Base-by-base conservation (phyloP, 2,888 invertebrate species). In the Cephonodes hylas region DNA sequence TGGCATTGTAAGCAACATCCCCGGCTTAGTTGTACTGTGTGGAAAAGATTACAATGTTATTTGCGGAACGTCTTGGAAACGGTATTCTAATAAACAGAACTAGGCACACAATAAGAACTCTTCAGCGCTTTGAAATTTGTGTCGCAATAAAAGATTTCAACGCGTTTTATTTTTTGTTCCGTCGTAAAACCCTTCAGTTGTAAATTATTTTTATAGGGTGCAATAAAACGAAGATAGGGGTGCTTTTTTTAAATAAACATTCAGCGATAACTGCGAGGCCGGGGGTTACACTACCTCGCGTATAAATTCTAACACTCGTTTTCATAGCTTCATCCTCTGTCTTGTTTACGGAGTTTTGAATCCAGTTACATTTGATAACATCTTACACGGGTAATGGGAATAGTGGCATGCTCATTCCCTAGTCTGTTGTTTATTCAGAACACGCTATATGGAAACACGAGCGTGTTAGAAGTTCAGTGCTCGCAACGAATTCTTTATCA, bases 1-100 rank as follows among this genome's bases (percentile, higher is more conserved):
- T 79, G 83, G 80, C 68, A 45, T 60, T 53, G 53, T 65, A 62
- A 60, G 60, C 71, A 63, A 65, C 69, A 63, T 59, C 4, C 27
- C 10, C 27, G 70, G 66, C 63, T 66, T 63, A 73, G 63, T 67
- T 44, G 70, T 74, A 70, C 70, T 73, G 73, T 74, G 75, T 76
- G 71, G 74, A 74, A 74, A 78, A 76, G 77, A 79, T 83, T 53
- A 53, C 53, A 53, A 53, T 53, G 31, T 53, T 80, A 81, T 83
- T 80, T 76, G 81, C 81, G 74, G 78, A 77, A 77, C 74, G 73
- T 74, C 67, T 71, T 74, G 74, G 63, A 67, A n/a, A 71, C 74
- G 72, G 76, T 75, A 72, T 71, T 73, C 70, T 66, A 58, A 64
- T 58, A 58, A 42, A 53, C 53, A 53, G 10, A 42, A 58, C 56